Evolutionary conservation across 2,888 invertebrate species (phyloP).

Genomic region (Polymixis flavicincta): DNA sequence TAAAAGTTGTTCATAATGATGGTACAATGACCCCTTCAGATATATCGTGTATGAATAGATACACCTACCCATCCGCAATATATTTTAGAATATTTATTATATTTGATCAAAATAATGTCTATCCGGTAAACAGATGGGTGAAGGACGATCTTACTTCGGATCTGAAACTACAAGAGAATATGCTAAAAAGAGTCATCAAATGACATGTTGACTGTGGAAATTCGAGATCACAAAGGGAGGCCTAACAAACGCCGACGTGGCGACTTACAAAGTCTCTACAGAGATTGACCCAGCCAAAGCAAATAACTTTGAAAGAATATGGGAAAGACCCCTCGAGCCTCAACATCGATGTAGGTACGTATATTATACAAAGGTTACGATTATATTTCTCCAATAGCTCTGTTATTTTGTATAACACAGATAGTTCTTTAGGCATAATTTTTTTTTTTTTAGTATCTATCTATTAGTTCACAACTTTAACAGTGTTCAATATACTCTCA

Average conservation of each 20-base stretch:
- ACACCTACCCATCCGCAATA: too few relatives aligned
- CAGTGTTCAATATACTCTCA: background rate
- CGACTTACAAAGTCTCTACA: conserved; percentile 36
- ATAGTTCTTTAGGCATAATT: too few relatives aligned
- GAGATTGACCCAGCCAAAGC: conserved; percentile 53
- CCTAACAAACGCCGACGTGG: conserved; percentile 35
- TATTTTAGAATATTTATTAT: too few relatives aligned
- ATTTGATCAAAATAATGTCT: too few relatives aligned
- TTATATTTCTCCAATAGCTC: background rate
- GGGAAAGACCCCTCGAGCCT: conserved; percentile 15
- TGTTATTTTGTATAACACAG: background rate
- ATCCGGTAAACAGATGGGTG: too few relatives aligned
- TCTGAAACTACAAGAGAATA: background rate
- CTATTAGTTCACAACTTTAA: background rate
- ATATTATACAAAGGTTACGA: background rate
- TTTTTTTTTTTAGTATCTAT: too few relatives aligned
- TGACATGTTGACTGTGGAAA: conserved; percentile 26
- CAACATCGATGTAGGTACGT: background rate
- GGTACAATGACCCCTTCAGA: too few relatives aligned
- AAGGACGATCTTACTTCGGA: too few relatives aligned
- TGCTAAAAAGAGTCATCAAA: conserved; percentile 8
- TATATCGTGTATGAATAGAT: too few relatives aligned
- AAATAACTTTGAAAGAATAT: conserved; percentile 55
- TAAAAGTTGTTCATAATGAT: too few relatives aligned
- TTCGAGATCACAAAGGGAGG: conserved; percentile 26